These are phyloP conservation scores for Stenoptilia bipunctidactyla DNA, from an alignment of 2,888 invertebrate species.

Conservation along the genomic window DNA sequence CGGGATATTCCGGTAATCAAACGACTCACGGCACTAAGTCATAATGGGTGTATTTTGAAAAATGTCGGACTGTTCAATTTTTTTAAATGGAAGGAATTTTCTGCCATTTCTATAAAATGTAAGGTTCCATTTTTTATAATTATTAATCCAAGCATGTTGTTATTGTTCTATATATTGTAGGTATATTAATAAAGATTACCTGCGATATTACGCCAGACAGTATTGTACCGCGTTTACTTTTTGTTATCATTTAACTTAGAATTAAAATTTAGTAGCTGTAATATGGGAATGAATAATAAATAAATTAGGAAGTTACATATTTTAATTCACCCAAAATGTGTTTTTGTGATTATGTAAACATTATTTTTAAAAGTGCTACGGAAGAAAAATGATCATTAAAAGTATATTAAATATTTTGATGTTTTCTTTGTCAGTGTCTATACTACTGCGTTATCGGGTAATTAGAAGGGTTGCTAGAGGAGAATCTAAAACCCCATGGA, in stretches of 20 bases:
- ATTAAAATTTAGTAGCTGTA: constrained; percentile 43
- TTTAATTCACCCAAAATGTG: constrained; percentile 34
- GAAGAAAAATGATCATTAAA: constrained; percentile 64
- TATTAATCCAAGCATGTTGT: constrained; percentile 45
- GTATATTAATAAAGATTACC: constrained; percentile 27
- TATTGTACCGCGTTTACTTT: constrained; percentile 40
- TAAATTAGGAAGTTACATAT: constrained; percentile 38
- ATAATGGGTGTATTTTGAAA: constrained; percentile 24
- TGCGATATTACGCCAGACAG: constrained; percentile 39
- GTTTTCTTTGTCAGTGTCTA: constrained; percentile 25
- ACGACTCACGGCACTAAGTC: constrained; percentile 26
- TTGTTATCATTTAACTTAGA: constrained; percentile 50
- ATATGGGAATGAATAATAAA: constrained; percentile 34
- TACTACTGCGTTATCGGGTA: too few species aligned
- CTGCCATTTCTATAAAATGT: constrained; percentile 32
- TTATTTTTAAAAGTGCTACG: constrained; percentile 60
- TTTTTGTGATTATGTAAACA: constrained; percentile 56
- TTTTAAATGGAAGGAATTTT: constrained; percentile 25
- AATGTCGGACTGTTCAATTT: constrained; percentile 29
- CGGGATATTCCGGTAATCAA: neutral
- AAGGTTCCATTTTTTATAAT: constrained; percentile 40
- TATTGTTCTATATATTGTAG: constrained; percentile 44
- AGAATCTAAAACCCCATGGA: too few species aligned
- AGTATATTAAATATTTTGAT: constrained; percentile 45
- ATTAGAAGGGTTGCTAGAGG: too few species aligned